Base-by-base conservation (phyloP, 2,797 vertebrate species). In the Cygnus olor region DNA sequence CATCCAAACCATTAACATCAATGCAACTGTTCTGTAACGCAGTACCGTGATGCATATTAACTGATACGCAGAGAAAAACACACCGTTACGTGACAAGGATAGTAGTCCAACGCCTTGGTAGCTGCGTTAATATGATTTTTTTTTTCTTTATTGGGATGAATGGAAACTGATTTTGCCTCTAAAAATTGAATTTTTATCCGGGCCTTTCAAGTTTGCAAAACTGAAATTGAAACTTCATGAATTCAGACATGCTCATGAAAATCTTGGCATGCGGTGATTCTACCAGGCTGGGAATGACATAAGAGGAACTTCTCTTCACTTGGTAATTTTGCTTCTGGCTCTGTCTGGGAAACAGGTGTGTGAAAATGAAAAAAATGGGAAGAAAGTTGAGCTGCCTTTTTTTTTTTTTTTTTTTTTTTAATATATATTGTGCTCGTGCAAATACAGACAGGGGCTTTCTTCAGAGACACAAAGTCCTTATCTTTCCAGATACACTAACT, bases 141-240 rank as follows among this genome's bases (percentile, higher is more conserved):
- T 64, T 80, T 71, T 27, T 53, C 30, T 79, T 77, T 42, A 16
- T 4, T 80, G 65, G 30, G 54, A 58, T 85, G 57, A 80, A 94
- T 60, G 58, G 18, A 78, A 93, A 86, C 47, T 70, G 66, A 49
- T 80, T 70, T 88, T 81, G 77, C 32, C 38, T 69, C 63, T 56
- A 56, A 47, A 79, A 85, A 82, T 51, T 49, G 53, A 84, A 89
- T 80, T 94, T 89, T 94, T 76, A 86, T 56, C 74, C 77, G 60
- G 87, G 90, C n/a, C 60, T 90, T 93, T 84, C 53, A 83, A 58
- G 73, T 63, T 51, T 72, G 34, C n/a, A 90, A 65, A 82, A 89
- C 14, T 68, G 40, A 57, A 91, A 86, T 3, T 56, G 51, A 90
- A 88, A 63, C 32, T 57, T 80, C 30, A 80, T 11, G 1, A 68